Conservation (phyloP, 2,888 invertebrate species). For the Ceraclea dissimilis region DNA sequence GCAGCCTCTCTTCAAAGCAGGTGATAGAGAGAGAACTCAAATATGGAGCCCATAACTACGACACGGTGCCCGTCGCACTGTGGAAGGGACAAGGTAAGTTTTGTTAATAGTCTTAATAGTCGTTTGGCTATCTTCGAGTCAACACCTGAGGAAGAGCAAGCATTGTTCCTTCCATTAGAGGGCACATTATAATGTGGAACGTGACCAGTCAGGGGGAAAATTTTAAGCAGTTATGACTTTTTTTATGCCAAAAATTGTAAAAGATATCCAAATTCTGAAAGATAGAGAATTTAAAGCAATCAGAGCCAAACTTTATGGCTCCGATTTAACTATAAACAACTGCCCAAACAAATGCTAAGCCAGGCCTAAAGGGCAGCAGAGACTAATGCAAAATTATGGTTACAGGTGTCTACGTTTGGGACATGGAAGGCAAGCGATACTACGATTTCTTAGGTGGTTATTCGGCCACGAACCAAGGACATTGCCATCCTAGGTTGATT, state of each 20-base stretch:
- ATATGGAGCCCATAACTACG: constrained; percentile 86
- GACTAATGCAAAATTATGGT: no score
- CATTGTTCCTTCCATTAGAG: no score
- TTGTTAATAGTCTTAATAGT: background rate
- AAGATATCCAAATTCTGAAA: background rate
- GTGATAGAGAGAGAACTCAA: constrained; percentile 65
- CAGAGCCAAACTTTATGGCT: no score
- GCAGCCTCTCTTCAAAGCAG: constrained; percentile 21
- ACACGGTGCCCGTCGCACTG: constrained; percentile 79
- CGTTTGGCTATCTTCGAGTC: background rate
- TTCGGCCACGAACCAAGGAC: constrained; percentile 75
- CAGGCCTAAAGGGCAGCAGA: no score
- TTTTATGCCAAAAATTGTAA: background rate
- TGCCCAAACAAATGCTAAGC: no score
- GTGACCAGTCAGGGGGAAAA: no score
- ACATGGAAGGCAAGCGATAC: constrained; percentile 70
- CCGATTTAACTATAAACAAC: no score
- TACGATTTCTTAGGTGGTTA: constrained; percentile 76
- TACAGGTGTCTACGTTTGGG: constrained; percentile 72
- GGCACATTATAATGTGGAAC: no score
- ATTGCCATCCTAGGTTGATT: constrained; percentile 67
- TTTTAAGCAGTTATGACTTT: background rate
- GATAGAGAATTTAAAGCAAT: background rate
- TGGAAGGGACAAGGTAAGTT: constrained; percentile 59
- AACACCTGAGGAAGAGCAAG: no score